Evolutionary conservation across 2,888 invertebrate species (phyloP).

Genomic region (Chesias legatella): DNA sequence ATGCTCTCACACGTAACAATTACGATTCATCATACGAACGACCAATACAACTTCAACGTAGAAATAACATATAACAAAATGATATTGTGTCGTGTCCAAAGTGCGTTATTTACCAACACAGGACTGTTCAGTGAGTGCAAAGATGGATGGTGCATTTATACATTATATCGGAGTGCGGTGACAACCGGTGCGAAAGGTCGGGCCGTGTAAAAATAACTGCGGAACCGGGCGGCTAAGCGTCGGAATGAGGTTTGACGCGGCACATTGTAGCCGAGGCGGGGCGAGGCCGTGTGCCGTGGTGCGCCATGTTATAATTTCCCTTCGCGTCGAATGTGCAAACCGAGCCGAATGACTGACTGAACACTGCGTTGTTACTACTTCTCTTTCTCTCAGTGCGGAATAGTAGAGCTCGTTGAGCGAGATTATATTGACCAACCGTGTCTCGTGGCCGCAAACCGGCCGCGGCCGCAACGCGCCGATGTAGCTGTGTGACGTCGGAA

Average conservation of each 20-base stretch:
- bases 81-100: slow-evolving; percentile 40
- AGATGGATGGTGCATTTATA: slow-evolving; percentile 54
- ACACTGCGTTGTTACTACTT: slow-evolving; percentile 66
- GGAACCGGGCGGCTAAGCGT: slow-evolving; percentile 77
- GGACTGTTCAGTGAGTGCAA: slow-evolving; percentile 62
- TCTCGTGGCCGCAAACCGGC: slow-evolving; percentile 5
- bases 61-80: slow-evolving; percentile 17
- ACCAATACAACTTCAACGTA: slow-evolving; percentile 16
- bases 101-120: slow-evolving; percentile 38
- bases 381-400: slow-evolving; percentile 68
- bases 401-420: slow-evolving; percentile 49
- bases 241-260: slow-evolving; percentile 80
- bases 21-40: slow-evolving; percentile 31
- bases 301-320: slow-evolving; percentile 79
- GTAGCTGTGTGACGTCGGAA: too few relatives aligned
- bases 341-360: slow-evolving; percentile 51
- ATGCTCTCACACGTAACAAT: slow-evolving; percentile 44
- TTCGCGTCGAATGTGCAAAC: slow-evolving; percentile 77
- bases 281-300: slow-evolving; percentile 76
- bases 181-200: slow-evolving; percentile 80
- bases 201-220: slow-evolving; percentile 80
- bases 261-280: slow-evolving; percentile 78
- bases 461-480: too few relatives aligned
- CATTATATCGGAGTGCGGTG: slow-evolving; percentile 70
- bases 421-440: slow-evolving; percentile 33